Percentiles rank a stretch among this genome's conserved stretches.
Evolutionary conservation across 2,888 invertebrate genomes (phyloP).

Genomic region (Diloba caeruleocephala): DNA sequence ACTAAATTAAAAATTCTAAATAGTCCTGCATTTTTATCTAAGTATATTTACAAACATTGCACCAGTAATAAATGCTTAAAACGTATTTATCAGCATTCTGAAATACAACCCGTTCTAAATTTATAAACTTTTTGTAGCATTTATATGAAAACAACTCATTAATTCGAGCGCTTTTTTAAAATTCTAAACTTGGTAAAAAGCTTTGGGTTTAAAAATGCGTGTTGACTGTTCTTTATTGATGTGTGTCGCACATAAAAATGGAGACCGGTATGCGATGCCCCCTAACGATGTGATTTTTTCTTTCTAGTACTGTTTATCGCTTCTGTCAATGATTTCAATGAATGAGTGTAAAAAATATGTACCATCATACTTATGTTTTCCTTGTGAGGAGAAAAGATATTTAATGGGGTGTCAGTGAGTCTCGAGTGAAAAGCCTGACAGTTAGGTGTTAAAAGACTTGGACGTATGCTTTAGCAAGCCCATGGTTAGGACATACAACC

Average conservation of each 20-base stretch:
- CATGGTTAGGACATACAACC: background rate
- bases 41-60: slow-evolving; percentile 1
- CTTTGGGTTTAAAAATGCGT: slow-evolving; percentile 19
- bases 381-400: slow-evolving; percentile 7
- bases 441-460: background rate
- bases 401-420: slow-evolving; percentile 8
- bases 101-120: slow-evolving; percentile 7
- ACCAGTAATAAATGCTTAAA: slow-evolving; percentile 6
- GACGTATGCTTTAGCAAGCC: background rate
- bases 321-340: slow-evolving; percentile 44
- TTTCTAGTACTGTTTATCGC: slow-evolving; percentile 49
- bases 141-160: slow-evolving; percentile 36
- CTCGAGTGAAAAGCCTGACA: background rate
- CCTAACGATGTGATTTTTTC: slow-evolving; percentile 60
- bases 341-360: slow-evolving; percentile 30
- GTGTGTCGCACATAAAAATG: slow-evolving; percentile 57
- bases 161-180: slow-evolving; percentile 29
- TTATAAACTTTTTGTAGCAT: slow-evolving; percentile 19
- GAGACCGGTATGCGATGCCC: slow-evolving; percentile 53
- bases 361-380: slow-evolving; percentile 22
- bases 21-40: too few species aligned
- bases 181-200: slow-evolving; percentile 18
- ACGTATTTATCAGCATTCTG: background rate
- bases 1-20: too few species aligned
- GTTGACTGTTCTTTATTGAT: slow-evolving; percentile 43